Base-by-base conservation (phyloP, 2,113 vertebrate genomes). In the Oncorhynchus keta region DNA sequence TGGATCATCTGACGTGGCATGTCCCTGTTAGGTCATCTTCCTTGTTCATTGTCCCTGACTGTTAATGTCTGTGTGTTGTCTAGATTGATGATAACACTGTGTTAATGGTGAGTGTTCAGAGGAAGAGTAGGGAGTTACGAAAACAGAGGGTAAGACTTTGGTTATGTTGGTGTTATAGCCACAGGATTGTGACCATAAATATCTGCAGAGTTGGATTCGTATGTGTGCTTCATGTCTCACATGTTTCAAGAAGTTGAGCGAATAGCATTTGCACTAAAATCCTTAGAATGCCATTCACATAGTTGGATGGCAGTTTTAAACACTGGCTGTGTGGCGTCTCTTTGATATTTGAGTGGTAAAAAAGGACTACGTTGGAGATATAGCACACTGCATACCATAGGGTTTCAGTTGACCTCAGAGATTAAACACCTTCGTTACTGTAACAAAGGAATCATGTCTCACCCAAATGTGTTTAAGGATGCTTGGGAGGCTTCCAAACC, bases 51-150 rank as follows among this genome's bases (percentile, higher is more conserved):
- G 68, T 24, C 20, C 39, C 32, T 70, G 16, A 7, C 67, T 39
- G 20, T 70, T 18, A 28, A n/a, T 18, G 62, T 71, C 26, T 82
- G 51, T 45, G 39, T 45, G 72, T 45, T 45, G 39, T 45, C 39
- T 45, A 45, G 39, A 83, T 75, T 83, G 81, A 83, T 80, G 81
- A 83, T 77, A 83, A 80, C 76, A 68, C 77, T 14, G 59, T 22
- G 72, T 83, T 77, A 83, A 80, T 72, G 72, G 75, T 76, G 70
- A 68, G 45, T 68, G 45, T 35, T 57, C n/a, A 48, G 45, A 51
- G 72, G 32, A 68, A 51, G 51, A n/a, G 35, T 9, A 55, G 51
- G 74, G 5, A 51, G 20, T 70, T 14, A 79, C 9, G 45, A 59
- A 49, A 7, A 49, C 28, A 49, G 30, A 5, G 48, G 24, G 26